Evolutionary conservation across 2,113 vertebrate species (phyloP).

Genomic region (Tringa solitaria): DNA sequence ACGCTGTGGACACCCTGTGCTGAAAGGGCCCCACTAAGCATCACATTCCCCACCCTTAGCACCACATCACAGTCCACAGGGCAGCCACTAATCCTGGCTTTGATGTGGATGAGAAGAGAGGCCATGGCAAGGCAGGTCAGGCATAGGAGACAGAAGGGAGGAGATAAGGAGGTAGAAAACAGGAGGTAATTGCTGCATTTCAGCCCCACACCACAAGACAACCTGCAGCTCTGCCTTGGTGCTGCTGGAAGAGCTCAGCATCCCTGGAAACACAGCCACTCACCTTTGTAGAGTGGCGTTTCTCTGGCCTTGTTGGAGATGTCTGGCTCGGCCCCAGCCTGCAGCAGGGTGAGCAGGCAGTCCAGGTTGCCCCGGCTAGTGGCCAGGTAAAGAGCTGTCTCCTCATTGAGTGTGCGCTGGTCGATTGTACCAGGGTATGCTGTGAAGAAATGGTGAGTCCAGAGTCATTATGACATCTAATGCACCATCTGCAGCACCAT

Average conservation of each 20-base stretch:
- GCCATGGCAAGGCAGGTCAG: not conserved
- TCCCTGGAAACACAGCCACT: not conserved
- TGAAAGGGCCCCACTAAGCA: not conserved
- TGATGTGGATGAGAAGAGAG: not conserved
- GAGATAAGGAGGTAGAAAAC: not conserved
- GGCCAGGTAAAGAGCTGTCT: constrained; percentile 84
- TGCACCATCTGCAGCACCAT: not conserved
- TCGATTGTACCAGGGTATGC: constrained; percentile 83
- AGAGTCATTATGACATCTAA: not conserved
- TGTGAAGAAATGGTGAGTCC: constrained; percentile 1
- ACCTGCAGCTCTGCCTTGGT: not conserved
- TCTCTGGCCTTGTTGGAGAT: constrained; percentile 84
- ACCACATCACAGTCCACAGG: not conserved
- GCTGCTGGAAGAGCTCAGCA: not conserved
- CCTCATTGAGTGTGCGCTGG: constrained; percentile 81
- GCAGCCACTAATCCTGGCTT: not conserved
- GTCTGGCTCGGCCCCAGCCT: constrained; percentile 83
- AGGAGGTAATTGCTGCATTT: not conserved
- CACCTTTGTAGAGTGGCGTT: constrained; percentile 91
- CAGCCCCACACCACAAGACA: not conserved
- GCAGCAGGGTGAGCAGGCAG: constrained; percentile 80
- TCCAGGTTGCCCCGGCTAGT: constrained; percentile 70
- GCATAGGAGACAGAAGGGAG: not conserved
- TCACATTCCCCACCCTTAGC: not conserved
- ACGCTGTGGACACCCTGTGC: not conserved